Base-by-base conservation (phyloP, 1,140 invertebrate species). In the Zaprionus inermis region DNA sequence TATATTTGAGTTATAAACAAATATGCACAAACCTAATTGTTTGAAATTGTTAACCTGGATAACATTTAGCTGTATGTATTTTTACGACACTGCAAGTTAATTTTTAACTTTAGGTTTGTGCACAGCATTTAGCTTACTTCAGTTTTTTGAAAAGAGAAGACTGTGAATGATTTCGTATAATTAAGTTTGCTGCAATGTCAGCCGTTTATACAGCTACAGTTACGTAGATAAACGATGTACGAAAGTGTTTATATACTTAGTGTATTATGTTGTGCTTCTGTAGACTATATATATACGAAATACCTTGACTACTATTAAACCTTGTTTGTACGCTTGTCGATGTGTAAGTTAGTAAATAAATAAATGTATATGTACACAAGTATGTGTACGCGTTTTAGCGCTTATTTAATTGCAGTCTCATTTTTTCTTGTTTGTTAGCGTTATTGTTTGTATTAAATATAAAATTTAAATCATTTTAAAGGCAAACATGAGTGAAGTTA, bases 121-220 rank as follows among this genome's bases (percentile, higher is more conserved):
- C 16, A 20, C 12, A 54, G 28, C 7, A 28, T 54, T 24, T 24
- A 14, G 51, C 24, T 54, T 54, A 54, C 14, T 54, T 9, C 1
- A 7, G 20, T 30, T 52, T 52, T 28, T 46, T 46, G 22, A 24
- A 12, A 7, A 20, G 14, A 49, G 54, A 56, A 20, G 20, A 32
- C 41, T 46, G 30, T 22, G 68, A 55, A 32, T 65, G 52, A 66
- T 69, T 85, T 78, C 38, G 32, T 63, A 63, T 73, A 79, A 85
- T 86, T 85, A 73, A 86, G 67, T 66, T 78, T 70, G 63, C 64
- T 65, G 64, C 78, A 81, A 79, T 81, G 79, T 60, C 76, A 81
- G 65, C 71, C 65, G 55, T 72, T 38, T 57, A 18, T 30, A 14
- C 52, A 9, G 14, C n/a, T 65, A 24, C 41, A n/a, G 22, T 12